Evolutionary conservation across 2,797 vertebrate species (phyloP), one percentile per base, ranked within the genome.

Genomic region (Acestrorhynchus altus): DNA sequence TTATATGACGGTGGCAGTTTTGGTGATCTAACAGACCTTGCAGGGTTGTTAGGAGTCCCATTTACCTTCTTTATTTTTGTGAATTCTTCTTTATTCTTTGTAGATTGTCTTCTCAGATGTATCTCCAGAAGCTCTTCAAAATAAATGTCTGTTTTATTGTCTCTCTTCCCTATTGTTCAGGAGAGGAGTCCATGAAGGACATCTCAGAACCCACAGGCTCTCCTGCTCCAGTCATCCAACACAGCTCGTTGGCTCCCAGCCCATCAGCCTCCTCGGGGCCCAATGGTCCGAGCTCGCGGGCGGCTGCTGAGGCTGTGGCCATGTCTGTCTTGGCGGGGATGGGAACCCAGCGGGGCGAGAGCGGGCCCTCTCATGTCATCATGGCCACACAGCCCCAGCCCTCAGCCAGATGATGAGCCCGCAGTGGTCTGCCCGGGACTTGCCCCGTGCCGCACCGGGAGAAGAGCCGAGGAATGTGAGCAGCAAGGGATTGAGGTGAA

Each of bases 381-480:
- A 97, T 98, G 96, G 94, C 96, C 76, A 94, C 97, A 95, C 97
- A 98, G 90, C 96, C 97, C 44, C 97, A 98, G 83, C 94, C 95
- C 85, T 94, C 96, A 7, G 96, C 94, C 92, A 99, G 97, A 99
- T 98, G 97, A 99, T 98, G 93, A 93, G 91, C 86, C 73, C 80
- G 79, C 83, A 24, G 76, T 63, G 46, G 15, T 59, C 46, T n/a
- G 44, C 87, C 87, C 83, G 83, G 83, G 87, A 84, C 82, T 81
- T 84, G 86, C 83, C 72, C 79, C 84, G 80, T 72, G 79, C 59
- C 69, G 72, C 66, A 16, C 77, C 73, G 24, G 74, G 67, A 69
- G 77, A 74, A 77, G 44, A 66, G 77, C 57, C 59, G 39, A 47
- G 59, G 60, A 75, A 24, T 18, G 4, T 20, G 59, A 60, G 64